phyloP scores from a whole-genome alignment of 2,797 vertebrate species.

The Fistularia tabacaria region DNA sequence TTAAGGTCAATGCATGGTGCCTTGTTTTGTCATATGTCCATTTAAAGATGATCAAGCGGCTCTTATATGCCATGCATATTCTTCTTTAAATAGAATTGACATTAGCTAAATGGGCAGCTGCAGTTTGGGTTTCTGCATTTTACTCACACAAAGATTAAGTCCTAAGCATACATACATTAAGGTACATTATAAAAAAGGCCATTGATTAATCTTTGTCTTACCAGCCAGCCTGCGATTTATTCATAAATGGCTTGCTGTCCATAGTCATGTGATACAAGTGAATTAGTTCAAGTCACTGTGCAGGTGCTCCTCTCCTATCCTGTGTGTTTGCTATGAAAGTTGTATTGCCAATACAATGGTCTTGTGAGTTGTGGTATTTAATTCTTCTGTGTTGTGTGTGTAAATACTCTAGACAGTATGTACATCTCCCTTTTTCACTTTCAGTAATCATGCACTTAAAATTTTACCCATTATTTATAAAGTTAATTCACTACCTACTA shows the following conservation, averaged over 20 bases:
- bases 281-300: slow-evolving; percentile 64
- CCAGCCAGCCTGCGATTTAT: slow-evolving; percentile 44
- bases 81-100: slow-evolving; percentile 47
- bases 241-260: slow-evolving; percentile 38
- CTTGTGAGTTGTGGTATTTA: slow-evolving; percentile 31
- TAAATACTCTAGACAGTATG: slow-evolving; percentile 15
- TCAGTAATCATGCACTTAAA: slow-evolving; percentile 23
- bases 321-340: slow-evolving; percentile 56
- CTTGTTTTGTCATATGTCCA: slow-evolving; percentile 51
- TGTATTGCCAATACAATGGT: slow-evolving; percentile 42
- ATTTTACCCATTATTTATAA: slow-evolving; percentile 41
- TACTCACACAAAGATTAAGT: slow-evolving; percentile 6
- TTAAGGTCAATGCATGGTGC: slow-evolving; percentile 69
- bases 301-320: slow-evolving; percentile 68
- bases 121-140: slow-evolving; percentile 31
- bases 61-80: slow-evolving; percentile 45
- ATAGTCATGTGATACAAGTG: slow-evolving; percentile 29
- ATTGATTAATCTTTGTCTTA: slow-evolving; percentile 50
- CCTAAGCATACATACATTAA: slow-evolving; percentile 8
- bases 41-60: slow-evolving; percentile 37
- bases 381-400: slow-evolving; percentile 1
- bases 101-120: slow-evolving; percentile 43
- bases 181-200: slow-evolving; percentile 40
- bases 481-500: slow-evolving; percentile 51
- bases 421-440: slow-evolving; percentile 24